A percentile compares a stretch with the other conserved stretches of the same genome.
These are phyloP conservation scores for Drosophila ambigua DNA, from an alignment of 1,140 invertebrate species.

Conservation along the genomic window DNA sequence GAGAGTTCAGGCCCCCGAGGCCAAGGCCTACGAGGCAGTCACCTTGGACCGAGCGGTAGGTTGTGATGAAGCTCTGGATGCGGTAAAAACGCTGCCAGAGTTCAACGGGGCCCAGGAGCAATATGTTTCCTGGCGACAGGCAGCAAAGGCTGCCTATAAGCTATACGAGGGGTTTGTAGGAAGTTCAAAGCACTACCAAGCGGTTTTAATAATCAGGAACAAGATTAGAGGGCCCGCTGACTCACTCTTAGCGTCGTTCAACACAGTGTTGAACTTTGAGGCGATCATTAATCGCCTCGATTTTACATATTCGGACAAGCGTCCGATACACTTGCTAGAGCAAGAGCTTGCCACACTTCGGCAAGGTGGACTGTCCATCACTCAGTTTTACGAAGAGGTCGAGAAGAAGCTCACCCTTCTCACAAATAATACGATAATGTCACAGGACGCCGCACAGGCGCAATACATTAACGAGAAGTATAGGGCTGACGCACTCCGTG, in stretches of 20 bases:
- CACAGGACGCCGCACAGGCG: too few species aligned
- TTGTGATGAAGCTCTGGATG: background rate
- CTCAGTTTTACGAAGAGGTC: too few species aligned
- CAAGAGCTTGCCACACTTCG: too few species aligned
- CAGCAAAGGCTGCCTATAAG: constrained; percentile 15
- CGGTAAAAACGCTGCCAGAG: constrained; percentile 2
- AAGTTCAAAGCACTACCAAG: constrained; percentile 22
- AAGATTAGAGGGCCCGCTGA: constrained; percentile 11
- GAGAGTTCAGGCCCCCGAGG: too few species aligned
- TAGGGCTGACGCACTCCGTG: too few species aligned
- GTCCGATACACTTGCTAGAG: constrained; percentile 25
- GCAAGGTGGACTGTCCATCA: too few species aligned
- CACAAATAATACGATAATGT: too few species aligned
- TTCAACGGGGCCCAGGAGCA: constrained; percentile 14
- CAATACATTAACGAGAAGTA: too few species aligned
- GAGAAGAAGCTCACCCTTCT: too few species aligned
- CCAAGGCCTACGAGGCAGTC: too few species aligned
- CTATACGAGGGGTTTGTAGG: constrained; percentile 23
- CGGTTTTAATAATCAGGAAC: background rate
- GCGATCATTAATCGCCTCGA: constrained; percentile 39
- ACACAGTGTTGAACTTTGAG: constrained; percentile 47
- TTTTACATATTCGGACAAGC: constrained; percentile 34
- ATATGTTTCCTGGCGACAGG: constrained; percentile 41
- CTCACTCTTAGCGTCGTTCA: constrained; percentile 23
- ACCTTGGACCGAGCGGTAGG: too few species aligned